These are phyloP conservation scores for Stictocephala bisonia DNA, from an alignment of 2,888 invertebrate genomes.

Conservation along the genomic window DNA sequence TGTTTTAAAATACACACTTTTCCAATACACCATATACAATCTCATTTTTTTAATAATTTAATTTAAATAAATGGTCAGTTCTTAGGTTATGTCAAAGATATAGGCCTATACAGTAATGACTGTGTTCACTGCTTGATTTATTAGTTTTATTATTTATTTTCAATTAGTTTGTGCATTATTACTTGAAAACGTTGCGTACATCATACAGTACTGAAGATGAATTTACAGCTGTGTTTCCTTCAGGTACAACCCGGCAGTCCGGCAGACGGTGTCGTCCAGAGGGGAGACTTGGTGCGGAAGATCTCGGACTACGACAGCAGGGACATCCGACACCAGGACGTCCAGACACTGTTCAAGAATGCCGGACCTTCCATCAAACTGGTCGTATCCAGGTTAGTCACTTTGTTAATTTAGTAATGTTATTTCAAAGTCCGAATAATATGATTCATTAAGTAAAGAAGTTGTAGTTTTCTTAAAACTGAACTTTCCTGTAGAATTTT, in stretches of 20 bases:
- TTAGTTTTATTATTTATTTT: too few relatives aligned
- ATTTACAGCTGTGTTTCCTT: too few relatives aligned
- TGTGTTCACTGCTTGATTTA: too few relatives aligned
- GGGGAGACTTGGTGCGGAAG: constrained; percentile 92
- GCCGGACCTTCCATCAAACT: constrained; percentile 82
- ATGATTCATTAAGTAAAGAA: neutral
- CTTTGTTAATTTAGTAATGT: neutral
- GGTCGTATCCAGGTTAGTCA: constrained; percentile 83
- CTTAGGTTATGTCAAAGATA: too few relatives aligned
- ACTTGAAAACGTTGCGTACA: too few relatives aligned
- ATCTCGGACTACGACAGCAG: constrained; percentile 90
- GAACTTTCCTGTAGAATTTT: neutral
- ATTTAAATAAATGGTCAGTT: too few relatives aligned
- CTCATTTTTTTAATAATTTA: too few relatives aligned
- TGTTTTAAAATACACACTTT: too few relatives aligned
- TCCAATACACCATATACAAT: too few relatives aligned
- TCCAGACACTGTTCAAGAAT: constrained; percentile 87
- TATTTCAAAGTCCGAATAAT: neutral
- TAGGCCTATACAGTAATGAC: too few relatives aligned
- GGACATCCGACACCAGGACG: constrained; percentile 90
- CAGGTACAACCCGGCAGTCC: constrained; percentile 91
- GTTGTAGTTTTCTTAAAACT: neutral
- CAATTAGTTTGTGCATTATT: too few relatives aligned
- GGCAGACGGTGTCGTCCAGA: constrained; percentile 83
- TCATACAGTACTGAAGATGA: too few relatives aligned